phyloP scores from a whole-genome alignment of 2,113 vertebrate species.

The Chloropsis cyanopogon region DNA sequence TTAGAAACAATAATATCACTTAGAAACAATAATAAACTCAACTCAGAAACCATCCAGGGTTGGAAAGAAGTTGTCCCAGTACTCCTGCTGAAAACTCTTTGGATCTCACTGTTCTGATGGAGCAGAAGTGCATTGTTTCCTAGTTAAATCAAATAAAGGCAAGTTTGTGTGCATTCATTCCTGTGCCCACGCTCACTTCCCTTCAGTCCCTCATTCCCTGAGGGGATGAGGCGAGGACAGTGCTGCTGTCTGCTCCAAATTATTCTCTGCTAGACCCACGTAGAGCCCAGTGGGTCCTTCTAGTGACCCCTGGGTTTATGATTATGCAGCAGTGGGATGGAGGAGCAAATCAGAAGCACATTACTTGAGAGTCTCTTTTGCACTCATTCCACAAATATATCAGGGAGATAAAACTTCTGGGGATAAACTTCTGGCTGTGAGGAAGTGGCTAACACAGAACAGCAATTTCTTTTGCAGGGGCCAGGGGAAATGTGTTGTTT shows the following conservation, averaged over 20 bases:
- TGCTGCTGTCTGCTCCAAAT: neutral
- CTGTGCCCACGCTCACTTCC: neutral
- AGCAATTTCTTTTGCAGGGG: neutral
- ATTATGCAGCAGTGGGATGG: neutral
- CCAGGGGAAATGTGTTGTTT: neutral
- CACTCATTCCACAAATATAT: neutral
- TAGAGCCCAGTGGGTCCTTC: neutral
- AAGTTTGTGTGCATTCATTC: neutral
- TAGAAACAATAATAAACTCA: slow-evolving; percentile 7
- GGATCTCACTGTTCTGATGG: neutral
- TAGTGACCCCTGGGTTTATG: neutral
- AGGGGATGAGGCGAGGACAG: neutral
- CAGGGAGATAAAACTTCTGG: neutral
- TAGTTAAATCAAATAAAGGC: neutral
- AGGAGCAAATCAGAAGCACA: neutral
- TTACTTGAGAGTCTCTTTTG: neutral
- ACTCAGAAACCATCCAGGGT: neutral
- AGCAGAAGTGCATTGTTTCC: neutral
- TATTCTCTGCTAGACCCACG: neutral
- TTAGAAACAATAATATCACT: neutral
- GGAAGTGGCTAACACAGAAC: neutral
- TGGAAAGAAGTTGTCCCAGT: neutral
- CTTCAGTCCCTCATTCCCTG: neutral
- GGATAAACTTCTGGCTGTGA: neutral
- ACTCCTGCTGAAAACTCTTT: neutral